Conservation (phyloP, 2,888 invertebrate species). For the Galerucella nymphaeae region DNA sequence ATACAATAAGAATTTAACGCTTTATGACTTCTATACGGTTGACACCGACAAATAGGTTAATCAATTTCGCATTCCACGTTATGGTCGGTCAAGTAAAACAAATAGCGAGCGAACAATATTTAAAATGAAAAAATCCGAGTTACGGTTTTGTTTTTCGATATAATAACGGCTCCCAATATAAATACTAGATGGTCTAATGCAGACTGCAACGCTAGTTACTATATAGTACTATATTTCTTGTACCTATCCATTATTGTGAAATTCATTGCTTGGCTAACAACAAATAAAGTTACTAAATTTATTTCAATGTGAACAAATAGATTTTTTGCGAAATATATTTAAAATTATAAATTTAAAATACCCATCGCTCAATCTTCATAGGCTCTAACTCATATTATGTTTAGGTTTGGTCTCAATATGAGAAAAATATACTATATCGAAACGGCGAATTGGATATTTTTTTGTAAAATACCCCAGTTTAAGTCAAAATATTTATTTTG, state of each 20-base stretch:
- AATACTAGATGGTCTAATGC: conserved; percentile 1
- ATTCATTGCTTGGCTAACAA: conserved; percentile 4
- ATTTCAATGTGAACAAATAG: conserved; percentile 10
- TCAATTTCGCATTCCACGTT: conserved; percentile 8
- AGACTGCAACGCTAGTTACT: background rate
- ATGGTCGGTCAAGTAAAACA: conserved; percentile 13
- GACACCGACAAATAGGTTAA: conserved; percentile 2
- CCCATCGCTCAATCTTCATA: too few relatives aligned
- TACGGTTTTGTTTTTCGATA: conserved; percentile 2
- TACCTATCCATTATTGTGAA: conserved; percentile 3
- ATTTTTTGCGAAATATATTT: background rate
- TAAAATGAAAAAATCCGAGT: background rate
- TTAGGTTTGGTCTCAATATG: too few relatives aligned
- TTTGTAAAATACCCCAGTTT: too few relatives aligned
- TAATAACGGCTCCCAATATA: conserved; percentile 8
- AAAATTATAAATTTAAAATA: background rate
- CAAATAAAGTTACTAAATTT: background rate
- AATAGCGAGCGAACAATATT: conserved; percentile 4
- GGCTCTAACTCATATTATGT: too few relatives aligned
- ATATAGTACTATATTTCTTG: background rate
- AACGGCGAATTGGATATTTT: too few relatives aligned
- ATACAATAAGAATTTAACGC: background rate
- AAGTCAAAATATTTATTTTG: background rate
- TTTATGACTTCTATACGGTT: background rate
- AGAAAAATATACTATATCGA: too few relatives aligned